phyloP scores from a whole-genome alignment of 2,888 invertebrate species.

The Hetaerina titia region DNA sequence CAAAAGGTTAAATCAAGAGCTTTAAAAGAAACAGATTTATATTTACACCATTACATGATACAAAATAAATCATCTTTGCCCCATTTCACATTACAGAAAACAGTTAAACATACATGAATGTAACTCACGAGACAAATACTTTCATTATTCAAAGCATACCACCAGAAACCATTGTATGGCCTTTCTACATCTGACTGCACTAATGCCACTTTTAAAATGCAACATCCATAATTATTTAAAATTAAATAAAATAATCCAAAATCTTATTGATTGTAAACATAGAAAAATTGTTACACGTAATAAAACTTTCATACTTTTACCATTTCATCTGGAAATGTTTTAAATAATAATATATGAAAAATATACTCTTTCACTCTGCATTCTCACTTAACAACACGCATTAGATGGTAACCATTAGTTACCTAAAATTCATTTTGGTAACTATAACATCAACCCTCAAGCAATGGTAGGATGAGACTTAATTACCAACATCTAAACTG shows the following conservation, averaged over 20 bases:
- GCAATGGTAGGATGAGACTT: constrained; percentile 55
- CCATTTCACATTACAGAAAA: constrained; percentile 54
- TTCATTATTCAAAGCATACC: constrained; percentile 62
- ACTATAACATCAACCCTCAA: constrained; percentile 64
- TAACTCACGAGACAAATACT: constrained; percentile 62
- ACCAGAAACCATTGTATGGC: constrained; percentile 60
- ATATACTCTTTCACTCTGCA: constrained; percentile 54
- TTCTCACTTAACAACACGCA: constrained; percentile 51
- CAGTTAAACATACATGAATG: constrained; percentile 60
- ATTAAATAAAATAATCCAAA: constrained; percentile 63
- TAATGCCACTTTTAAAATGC: constrained; percentile 65
- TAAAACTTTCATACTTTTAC: constrained; percentile 37
- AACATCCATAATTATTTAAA: constrained; percentile 60
- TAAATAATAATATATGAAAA: constrained; percentile 65
- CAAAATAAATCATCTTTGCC: constrained; percentile 68
- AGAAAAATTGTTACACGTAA: constrained; percentile 43
- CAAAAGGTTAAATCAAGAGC: neutral
- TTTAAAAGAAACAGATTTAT: constrained; percentile 61
- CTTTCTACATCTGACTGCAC: constrained; percentile 37
- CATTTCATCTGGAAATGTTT: constrained; percentile 47
- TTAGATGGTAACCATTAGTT: constrained; percentile 55
- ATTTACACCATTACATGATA: constrained; percentile 68
- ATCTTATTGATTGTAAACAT: constrained; percentile 59
- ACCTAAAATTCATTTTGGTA: constrained; percentile 54
- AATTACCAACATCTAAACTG: constrained; percentile 43